phyloP scores from a whole-genome alignment of 2,888 invertebrate species.

The Orthosia gracilis region DNA sequence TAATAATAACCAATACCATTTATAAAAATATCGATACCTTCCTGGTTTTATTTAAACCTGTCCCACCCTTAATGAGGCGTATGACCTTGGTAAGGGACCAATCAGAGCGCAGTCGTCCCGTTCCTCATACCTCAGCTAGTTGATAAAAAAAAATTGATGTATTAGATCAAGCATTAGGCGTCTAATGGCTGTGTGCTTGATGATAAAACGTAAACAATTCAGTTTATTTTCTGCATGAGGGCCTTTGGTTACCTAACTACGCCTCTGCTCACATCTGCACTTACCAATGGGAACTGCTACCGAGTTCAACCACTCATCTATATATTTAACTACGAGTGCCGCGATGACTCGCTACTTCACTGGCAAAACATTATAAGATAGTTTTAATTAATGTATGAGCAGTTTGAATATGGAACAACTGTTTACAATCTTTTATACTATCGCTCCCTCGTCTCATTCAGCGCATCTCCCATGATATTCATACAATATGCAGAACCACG shows the following conservation, averaged over 20 bases:
- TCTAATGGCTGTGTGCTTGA: too few relatives aligned
- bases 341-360: not conserved
- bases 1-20: too few relatives aligned
- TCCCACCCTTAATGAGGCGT: too few relatives aligned
- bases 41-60: too few relatives aligned
- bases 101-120: too few relatives aligned
- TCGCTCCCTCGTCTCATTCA: slow-evolving; percentile 20
- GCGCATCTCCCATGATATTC: slow-evolving; percentile 27
- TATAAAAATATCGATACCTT: too few relatives aligned
- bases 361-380: not conserved
- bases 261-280: slow-evolving; percentile 23
- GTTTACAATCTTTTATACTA: slow-evolving; percentile 16
- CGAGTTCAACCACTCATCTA: slow-evolving; percentile 30
- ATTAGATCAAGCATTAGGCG: too few relatives aligned
- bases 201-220: too few relatives aligned
- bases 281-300: slow-evolving; percentile 27
- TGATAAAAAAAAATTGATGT: too few relatives aligned
- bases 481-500: slow-evolving; percentile 49
- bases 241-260: not conserved
- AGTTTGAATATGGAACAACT: slow-evolving; percentile 18
- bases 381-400: not conserved
- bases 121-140: too few relatives aligned
- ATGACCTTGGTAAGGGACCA: too few relatives aligned
- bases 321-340: not conserved
- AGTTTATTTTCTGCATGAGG: too few relatives aligned